Evolutionary conservation across 2,888 invertebrate species (phyloP), one percentile per base, ranked within the genome.

Genomic region (Limnephilus rhombicus): DNA sequence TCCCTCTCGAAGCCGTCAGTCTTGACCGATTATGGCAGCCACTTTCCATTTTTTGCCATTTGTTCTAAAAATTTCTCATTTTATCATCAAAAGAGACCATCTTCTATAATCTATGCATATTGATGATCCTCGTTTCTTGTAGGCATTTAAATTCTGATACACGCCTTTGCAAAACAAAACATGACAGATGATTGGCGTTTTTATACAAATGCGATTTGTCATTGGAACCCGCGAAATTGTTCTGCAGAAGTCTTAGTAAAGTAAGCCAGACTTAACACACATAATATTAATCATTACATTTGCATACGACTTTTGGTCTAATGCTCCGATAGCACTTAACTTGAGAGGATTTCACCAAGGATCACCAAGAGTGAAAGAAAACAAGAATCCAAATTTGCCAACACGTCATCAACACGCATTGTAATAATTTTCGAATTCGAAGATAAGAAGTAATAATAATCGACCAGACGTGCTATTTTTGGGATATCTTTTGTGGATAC

Each of bases 111-210:
- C 68, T 68, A 24, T 68, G 68, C n/a, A 34, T 83, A 83, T 83
- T 83, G 34, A 83, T 83, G 34, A 18, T 13, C 31, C 29, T 49
- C 29, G 45, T 45, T 86, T 37, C 86, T 29, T 85, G 45, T n/a
- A 29, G 15, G 13, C 18, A 24, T 45, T n/a, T 41, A 34, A 37
- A 34, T 34, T 41, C 41, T 34, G 12, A 85, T 85, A 53, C 15
- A 53, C 53, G 68, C 24, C 87, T 53, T 68, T 87, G 34, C 87
- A 87, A 87, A 87, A 87, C 12, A 85, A 29, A 87, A 53, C 87
- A 53, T 31, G 88, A 88, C 88, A 68, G 53, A 31, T 68, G 88
- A 88, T 88, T 68, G 88, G 53, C 31, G 88, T 68, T 88, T 88
- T 83, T 83, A 41, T 83, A 24, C 83, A 83, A 83, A 83, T 34